These are phyloP conservation scores for Theristicus caerulescens DNA, from an alignment of 2,113 vertebrate species.

Conservation along the genomic window DNA sequence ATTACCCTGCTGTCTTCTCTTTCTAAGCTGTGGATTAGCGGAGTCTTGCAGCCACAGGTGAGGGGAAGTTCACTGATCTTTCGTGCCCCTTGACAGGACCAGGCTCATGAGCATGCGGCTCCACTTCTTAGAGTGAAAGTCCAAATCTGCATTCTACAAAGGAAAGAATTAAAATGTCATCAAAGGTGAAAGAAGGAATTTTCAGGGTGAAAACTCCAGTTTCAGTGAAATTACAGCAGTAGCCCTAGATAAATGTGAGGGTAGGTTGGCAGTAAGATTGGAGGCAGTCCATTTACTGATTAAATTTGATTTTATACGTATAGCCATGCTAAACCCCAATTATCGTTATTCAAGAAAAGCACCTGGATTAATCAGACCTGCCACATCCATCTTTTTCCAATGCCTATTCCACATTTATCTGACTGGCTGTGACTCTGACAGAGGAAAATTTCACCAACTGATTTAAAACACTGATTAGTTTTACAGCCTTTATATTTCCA, in stretches of 20 bases:
- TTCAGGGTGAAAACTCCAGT: slow-evolving; percentile 50
- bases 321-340: slow-evolving; percentile 49
- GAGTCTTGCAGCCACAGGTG: not conserved
- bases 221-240: slow-evolving; percentile 63
- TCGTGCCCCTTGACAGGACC: not conserved
- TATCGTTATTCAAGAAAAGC: slow-evolving; percentile 68
- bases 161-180: slow-evolving; percentile 45
- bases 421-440: not conserved
- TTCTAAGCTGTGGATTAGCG: not conserved
- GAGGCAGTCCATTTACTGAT: slow-evolving; percentile 71
- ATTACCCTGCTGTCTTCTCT: not conserved
- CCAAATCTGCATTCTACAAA: not conserved
- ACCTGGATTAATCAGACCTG: slow-evolving; percentile 64
- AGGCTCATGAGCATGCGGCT: not conserved
- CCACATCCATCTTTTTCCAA: slow-evolving; percentile 65
- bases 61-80: not conserved
- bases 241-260: slow-evolving; percentile 66
- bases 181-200: slow-evolving; percentile 53
- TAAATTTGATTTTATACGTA: slow-evolving; percentile 68
- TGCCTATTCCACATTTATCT: slow-evolving; percentile 26
- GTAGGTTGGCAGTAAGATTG: slow-evolving; percentile 65
- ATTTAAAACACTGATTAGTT: slow-evolving; percentile 24
- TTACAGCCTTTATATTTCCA: not conserved
- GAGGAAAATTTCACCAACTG: slow-evolving; percentile 25
- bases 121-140: not conserved